Evolutionary conservation across 2,888 invertebrate genomes (phyloP).

Genomic region (Deilephila elpenor): DNA sequence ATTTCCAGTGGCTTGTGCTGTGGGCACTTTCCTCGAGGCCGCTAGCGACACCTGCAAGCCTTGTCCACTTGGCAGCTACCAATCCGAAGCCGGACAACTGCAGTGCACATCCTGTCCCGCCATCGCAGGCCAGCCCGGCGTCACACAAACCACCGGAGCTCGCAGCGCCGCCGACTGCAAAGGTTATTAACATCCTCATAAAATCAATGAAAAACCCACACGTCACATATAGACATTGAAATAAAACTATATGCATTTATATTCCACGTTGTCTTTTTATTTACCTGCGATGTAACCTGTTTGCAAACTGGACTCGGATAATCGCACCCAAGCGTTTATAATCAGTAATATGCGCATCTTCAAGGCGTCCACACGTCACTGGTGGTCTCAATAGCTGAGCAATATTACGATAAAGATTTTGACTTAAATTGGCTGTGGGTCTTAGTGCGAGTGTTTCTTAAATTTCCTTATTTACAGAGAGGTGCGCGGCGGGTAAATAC

Average conservation of each 20-base stretch:
- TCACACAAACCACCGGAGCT: slow-evolving; percentile 94
- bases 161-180: slow-evolving; percentile 95
- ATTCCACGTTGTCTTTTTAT: slow-evolving; percentile 5
- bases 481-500: slow-evolving; percentile 97
- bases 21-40: slow-evolving; percentile 93
- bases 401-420: neutral
- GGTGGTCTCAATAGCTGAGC: neutral
- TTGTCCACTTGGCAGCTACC: slow-evolving; percentile 95
- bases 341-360: neutral
- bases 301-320: neutral
- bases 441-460: neutral
- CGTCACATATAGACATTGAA: no score
- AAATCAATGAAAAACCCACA: neutral
- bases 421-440: neutral
- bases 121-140: slow-evolving; percentile 95
- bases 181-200: slow-evolving; percentile 71
- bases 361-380: neutral
- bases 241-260: slow-evolving; percentile 7
- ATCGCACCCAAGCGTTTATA: neutral
- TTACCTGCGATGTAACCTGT: slow-evolving; percentile 18
- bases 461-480: slow-evolving; percentile 81
- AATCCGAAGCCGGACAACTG: slow-evolving; percentile 95
- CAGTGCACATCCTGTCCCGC: slow-evolving; percentile 95
- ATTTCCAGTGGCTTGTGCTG: slow-evolving; percentile 92
- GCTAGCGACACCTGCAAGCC: slow-evolving; percentile 91